Percentiles rank a stretch among this genome's conserved stretches.
Conservation (phyloP, 53 echinoderm and acorn worm species). For the Actinopyga echinites region DNA sequence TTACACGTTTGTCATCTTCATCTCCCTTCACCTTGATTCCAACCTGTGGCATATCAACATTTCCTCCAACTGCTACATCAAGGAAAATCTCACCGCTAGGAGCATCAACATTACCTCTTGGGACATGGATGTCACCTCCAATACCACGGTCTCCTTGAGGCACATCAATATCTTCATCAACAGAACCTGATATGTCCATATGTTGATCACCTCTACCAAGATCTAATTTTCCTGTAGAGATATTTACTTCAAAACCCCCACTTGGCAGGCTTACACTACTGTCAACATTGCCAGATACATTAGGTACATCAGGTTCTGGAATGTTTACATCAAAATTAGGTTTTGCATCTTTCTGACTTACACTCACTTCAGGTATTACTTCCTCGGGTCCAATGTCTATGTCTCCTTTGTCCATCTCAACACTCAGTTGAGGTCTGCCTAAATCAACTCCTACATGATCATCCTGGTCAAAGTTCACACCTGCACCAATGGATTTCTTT, state of each 20-base stretch:
- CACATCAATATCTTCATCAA: neutral
- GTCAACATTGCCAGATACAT: neutral
- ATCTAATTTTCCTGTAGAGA: neutral
- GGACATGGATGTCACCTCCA: neutral
- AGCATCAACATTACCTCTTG: neutral
- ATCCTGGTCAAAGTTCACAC: slow-evolving; percentile 7
- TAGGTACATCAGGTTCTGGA: neutral
- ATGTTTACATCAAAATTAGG: slow-evolving; percentile 13
- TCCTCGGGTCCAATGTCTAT: slow-evolving; percentile 39
- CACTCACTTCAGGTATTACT: slow-evolving; percentile 37
- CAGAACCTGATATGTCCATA: neutral
- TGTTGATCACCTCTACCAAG: neutral
- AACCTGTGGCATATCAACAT: slow-evolving; percentile 30
- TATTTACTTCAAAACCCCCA: neutral
- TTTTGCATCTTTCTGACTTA: slow-evolving; percentile 36
- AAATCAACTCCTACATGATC: neutral
- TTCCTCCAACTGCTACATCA: slow-evolving; percentile 43
- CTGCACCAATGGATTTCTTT: slow-evolving; percentile 19
- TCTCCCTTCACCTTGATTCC: slow-evolving; percentile 1
- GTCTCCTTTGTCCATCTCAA: slow-evolving; percentile 17
- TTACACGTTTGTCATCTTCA: neutral
- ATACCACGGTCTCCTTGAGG: neutral
- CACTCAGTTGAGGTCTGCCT: neutral
- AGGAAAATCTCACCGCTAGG: neutral
- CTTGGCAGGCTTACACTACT: neutral